These are phyloP conservation scores for Fulmarus glacialis DNA, from an alignment of 2,113 vertebrate genomes.

Conservation along the genomic window DNA sequence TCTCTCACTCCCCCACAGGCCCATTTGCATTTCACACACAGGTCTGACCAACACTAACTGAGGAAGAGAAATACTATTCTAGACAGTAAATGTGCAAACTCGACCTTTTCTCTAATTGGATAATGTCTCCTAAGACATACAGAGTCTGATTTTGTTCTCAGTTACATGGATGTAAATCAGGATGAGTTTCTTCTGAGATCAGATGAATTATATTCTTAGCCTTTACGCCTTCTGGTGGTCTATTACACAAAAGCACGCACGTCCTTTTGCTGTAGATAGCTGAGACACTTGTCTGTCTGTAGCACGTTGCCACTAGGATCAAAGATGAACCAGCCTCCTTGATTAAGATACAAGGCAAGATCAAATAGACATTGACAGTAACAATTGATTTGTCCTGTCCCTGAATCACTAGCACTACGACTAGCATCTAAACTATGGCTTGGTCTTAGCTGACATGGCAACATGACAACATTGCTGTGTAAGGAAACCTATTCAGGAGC, in stretches of 20 bases:
- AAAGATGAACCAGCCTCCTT: background rate
- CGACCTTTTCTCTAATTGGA: conserved; percentile 47
- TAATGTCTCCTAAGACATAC: background rate
- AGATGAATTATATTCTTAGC: background rate
- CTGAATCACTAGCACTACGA: background rate
- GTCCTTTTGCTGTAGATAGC: background rate
- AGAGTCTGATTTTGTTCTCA: background rate
- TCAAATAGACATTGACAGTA: background rate
- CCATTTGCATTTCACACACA: conserved; percentile 19
- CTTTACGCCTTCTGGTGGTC: background rate
- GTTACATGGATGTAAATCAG: background rate
- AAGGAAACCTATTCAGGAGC: background rate
- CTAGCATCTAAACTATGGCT: background rate
- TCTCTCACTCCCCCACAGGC: background rate
- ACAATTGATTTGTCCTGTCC: background rate
- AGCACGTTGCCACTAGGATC: background rate
- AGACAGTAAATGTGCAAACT: conserved; percentile 6
- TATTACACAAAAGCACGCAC: background rate
- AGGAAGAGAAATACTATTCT: conserved; percentile 3
- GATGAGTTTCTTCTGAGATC: background rate
- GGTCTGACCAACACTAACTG: conserved; percentile 22
- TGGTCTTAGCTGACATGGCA: background rate
- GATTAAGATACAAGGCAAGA: background rate
- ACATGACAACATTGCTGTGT: rapidly evolving
- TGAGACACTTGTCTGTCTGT: background rate